Conservation (phyloP, 2,888 invertebrate genomes). For the Homarus gammarus region DNA sequence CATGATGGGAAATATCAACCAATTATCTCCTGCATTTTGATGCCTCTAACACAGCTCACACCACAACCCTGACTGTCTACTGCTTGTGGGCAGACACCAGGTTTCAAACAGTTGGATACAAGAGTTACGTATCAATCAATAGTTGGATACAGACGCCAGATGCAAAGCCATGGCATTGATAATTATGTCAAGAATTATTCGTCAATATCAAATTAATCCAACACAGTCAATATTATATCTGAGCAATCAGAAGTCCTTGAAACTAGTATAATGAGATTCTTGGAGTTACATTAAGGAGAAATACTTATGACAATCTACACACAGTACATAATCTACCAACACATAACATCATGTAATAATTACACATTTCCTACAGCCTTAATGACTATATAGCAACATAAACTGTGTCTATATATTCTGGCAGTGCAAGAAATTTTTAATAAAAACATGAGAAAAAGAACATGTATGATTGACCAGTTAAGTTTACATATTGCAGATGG, state of each 20-base stretch:
- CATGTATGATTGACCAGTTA: neutral
- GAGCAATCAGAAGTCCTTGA: slow-evolving; percentile 59
- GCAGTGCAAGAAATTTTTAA: neutral
- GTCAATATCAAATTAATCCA: slow-evolving; percentile 52
- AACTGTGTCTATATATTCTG: neutral
- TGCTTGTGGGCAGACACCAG: slow-evolving; percentile 55
- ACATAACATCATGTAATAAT: slow-evolving; percentile 6
- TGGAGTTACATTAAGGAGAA: neutral
- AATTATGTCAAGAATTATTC: slow-evolving; percentile 50
- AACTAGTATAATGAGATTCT: slow-evolving; percentile 44
- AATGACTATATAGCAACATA: neutral
- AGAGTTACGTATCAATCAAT: slow-evolving; percentile 63
- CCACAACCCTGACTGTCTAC: slow-evolving; percentile 59
- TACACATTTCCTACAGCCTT: slow-evolving; percentile 3
- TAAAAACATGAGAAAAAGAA: neutral
- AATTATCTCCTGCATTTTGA: slow-evolving; percentile 42
- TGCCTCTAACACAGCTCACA: slow-evolving; percentile 36
- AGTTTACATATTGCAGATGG: neutral
- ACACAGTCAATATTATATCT: slow-evolving; percentile 60
- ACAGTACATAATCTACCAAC: slow-evolving; percentile 22
- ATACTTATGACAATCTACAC: slow-evolving; percentile 16
- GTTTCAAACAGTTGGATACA: slow-evolving; percentile 59
- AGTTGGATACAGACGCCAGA: slow-evolving; percentile 65
- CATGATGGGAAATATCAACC: slow-evolving; percentile 14
- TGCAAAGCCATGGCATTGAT: slow-evolving; percentile 64